These are phyloP conservation scores for Parapristionchus giblindavisi DNA, from an alignment of 2,888 invertebrate genomes.

Conservation along the genomic window DNA sequence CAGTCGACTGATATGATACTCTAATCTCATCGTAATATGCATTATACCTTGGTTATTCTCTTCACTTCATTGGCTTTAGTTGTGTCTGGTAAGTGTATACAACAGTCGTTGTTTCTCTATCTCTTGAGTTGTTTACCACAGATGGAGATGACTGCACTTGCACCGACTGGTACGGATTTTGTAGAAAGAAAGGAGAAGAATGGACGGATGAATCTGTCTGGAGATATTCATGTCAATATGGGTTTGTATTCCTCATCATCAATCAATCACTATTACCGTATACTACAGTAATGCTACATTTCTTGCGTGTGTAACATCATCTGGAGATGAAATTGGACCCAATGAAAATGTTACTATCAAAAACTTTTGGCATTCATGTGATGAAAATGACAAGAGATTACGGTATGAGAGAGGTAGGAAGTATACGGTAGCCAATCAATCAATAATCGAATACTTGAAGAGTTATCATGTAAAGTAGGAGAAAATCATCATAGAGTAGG, in stretches of 20 bases:
- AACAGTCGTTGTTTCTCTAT: neutral
- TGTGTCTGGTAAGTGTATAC: neutral
- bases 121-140: neutral
- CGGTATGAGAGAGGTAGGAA: constrained; percentile 60
- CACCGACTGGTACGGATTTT: constrained; percentile 66
- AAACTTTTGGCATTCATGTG: constrained; percentile 62
- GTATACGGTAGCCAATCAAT: neutral
- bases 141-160: neutral
- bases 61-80: neutral
- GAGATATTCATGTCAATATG: constrained; percentile 55
- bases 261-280: too few species aligned
- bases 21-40: constrained; percentile 2
- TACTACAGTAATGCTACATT: constrained; percentile 3
- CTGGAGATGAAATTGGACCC: neutral
- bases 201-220: constrained; percentile 66
- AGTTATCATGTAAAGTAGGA: constrained; percentile 59
- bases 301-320: constrained; percentile 6
- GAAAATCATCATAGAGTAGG: constrained; percentile 54
- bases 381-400: constrained; percentile 46
- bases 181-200: constrained; percentile 51
- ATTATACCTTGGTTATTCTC: neutral
- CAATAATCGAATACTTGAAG: constrained; percentile 42
- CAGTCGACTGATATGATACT: neutral
- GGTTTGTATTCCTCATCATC: neutral
- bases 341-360: constrained; percentile 45